phyloP scores from a whole-genome alignment of 2,113 vertebrate genomes.

The Apaloderma vittatum region DNA sequence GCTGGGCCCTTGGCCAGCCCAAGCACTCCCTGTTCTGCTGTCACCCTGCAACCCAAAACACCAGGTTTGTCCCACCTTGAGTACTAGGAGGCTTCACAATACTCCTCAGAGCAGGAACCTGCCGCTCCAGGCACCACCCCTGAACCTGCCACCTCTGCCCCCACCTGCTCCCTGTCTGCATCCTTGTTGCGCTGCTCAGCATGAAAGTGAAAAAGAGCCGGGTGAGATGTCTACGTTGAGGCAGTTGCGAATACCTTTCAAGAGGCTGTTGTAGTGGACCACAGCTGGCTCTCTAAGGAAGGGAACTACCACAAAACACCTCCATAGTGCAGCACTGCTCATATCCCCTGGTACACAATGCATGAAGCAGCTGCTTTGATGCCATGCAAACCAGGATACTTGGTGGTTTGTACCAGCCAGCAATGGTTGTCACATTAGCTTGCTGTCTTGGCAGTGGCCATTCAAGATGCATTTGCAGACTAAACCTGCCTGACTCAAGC shows the following conservation, averaged over 20 bases:
- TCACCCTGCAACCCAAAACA: neutral
- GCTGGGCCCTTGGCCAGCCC: neutral
- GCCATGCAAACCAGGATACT: neutral
- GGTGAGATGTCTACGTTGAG: neutral
- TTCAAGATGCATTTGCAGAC: neutral
- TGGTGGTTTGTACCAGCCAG: neutral
- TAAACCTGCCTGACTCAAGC: neutral
- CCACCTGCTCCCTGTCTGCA: neutral
- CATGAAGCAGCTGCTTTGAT: neutral
- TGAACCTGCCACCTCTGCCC: neutral
- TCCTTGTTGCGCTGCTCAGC: neutral
- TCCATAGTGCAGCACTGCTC: neutral
- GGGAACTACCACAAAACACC: neutral
- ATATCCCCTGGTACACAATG: neutral
- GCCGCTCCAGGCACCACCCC: neutral
- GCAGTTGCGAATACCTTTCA: neutral
- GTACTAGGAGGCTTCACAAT: neutral
- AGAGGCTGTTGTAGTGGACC: neutral
- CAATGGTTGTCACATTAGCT: neutral
- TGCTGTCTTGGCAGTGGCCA: neutral
- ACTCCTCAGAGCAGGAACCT: neutral
- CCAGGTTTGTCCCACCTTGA: neutral
- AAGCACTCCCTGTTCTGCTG: neutral
- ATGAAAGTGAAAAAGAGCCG: neutral
- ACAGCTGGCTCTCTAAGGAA: neutral